Base-by-base conservation (phyloP, 2,888 invertebrate species). In the Megamerina dolium region DNA sequence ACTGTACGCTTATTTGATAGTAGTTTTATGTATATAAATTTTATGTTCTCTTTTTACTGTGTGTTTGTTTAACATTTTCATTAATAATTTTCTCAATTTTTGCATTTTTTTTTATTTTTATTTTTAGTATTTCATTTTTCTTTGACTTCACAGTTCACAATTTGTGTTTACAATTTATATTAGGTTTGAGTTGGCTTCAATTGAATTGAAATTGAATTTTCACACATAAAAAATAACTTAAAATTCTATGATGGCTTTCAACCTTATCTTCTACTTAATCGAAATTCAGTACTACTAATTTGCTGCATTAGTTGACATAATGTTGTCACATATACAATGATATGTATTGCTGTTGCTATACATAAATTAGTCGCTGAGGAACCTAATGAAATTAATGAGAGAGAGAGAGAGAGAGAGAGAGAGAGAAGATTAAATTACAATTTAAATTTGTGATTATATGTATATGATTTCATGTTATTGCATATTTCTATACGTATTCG, bases 81-180 rank as follows among this genome's bases (percentile, higher is more conserved):
- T n/a, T n/a, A n/a, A n/a, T n/a, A n/a, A 20, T 29, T 45, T 43
- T 43, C 44, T 52, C 54, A 50, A 47, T 23, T 38, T 26, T 37
- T 20, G 12, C 16, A 37, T 9, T 23, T 46, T 42, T 46, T 46
- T 39, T 37, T 27, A n/a, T 18, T 38, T 33, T 46, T 40, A 32
- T 9, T 27, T 36, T 39, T 5, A 23, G 5, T 27, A 36, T 45
- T 39, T 42, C 34, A 40, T 36, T 40, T 43, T 33, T 35, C 18
- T 19, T 18, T 9, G 10, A 9, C 42, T 26, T 20, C 37, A 32
- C 29, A 31, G 40, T 37, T 20, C 37, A 40, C 23, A 35, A 19
- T 29, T 38, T 14, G 10, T 13, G 21, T 18, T n/a, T n/a, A n/a
- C n/a, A n/a, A 14, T 44, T 27, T 20, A 8, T n/a, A 18, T 37